Base-by-base conservation (phyloP, 2,888 invertebrate genomes). In the Brachycybe producta region DNA sequence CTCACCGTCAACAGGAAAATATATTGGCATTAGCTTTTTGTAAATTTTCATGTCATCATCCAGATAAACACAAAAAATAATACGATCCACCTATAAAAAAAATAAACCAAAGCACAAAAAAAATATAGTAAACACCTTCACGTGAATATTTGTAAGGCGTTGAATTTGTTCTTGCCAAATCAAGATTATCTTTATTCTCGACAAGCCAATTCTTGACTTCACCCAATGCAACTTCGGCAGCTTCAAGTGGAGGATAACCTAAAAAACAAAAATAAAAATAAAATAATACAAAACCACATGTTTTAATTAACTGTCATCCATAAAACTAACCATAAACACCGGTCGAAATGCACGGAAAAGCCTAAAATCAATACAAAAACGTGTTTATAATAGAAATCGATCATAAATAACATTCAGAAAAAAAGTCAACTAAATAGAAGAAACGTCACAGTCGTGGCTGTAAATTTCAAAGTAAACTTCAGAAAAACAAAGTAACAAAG, bases 301-400 rank as follows among this genome's bases (percentile, higher is more conserved):
- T 23, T 15, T n/a, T 40, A 19, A 5, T 39, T 19, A 39, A 19
- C 8, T 13, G 5, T 26, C 3, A 13, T 26, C 26, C 11, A n/a
- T 1, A 27, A 49, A 4, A 61, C 64, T 62, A 62, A 72, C 73
- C 85, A 64, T 85, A 90, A 54, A 90, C 75, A n/a, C 91, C 91
- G 3, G 91, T 91, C 0, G 87, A 84, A 61, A 91, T 84, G 63
- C 90, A 90, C 1, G 88, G 88, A 64, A 90, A 88, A 0, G 88
- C 73, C 73, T 74, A 58, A 28, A 63, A 62, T 32, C 55, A 40
- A 59, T 13, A 13, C 27, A n/a, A n/a, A n/a, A n/a, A n/a, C n/a
- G n/a, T n/a, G n/a, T n/a, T n/a, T n/a, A n/a, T n/a, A n/a, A n/a
- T n/a, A n/a, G n/a, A n/a, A n/a, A n/a, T n/a, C n/a, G n/a, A n/a